Conservation (phyloP, 2,113 vertebrate species). For the Odocoileus virginianus region DNA sequence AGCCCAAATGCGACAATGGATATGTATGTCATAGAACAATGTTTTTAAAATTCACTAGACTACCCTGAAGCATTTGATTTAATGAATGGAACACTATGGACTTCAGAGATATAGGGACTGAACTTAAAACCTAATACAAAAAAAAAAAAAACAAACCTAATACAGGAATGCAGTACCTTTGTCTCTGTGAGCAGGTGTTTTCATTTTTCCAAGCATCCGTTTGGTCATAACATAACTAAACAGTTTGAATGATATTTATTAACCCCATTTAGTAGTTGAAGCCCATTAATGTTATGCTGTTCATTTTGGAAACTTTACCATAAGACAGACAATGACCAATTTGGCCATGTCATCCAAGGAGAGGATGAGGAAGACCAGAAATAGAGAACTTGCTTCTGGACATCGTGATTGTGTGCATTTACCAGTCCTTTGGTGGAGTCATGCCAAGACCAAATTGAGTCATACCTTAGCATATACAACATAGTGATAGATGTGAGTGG, state of each 20-base stretch:
- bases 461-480: neutral
- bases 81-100: neutral
- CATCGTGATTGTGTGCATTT: fast-evolving
- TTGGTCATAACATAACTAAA: neutral
- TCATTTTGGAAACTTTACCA: neutral
- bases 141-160: neutral
- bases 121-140: neutral
- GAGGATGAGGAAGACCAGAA: neutral
- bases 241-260: neutral
- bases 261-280: neutral
- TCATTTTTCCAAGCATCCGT: neutral
- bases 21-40: neutral
- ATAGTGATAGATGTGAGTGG: neutral
- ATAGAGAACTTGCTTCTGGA: neutral
- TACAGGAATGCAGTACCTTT: neutral
- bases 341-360: neutral
- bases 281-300: neutral
- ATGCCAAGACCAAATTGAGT: neutral
- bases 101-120: neutral
- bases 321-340: neutral
- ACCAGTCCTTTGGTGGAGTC: neutral
- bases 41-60: neutral
- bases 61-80: neutral
- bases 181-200: neutral
- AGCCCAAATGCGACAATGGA: neutral